Evolutionary conservation across 2,113 vertebrate species (phyloP), one percentile per base, ranked within the genome.

Genomic region (Lepus americanus): DNA sequence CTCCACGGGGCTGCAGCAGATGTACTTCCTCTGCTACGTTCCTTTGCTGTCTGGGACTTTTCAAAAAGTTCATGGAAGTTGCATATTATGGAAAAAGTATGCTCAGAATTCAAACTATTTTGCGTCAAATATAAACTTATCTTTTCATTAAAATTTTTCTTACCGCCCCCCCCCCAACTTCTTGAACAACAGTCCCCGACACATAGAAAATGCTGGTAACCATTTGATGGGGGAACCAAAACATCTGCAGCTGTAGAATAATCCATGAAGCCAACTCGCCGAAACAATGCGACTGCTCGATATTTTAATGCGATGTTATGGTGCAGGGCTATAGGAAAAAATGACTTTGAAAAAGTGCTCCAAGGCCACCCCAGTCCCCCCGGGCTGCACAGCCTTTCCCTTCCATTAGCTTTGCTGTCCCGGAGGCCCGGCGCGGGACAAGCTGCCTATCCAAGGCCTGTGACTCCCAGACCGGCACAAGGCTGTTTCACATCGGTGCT

Each of bases 341-440:
- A 39, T 31, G n/a, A 64, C 78, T 66, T 97, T 49, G 44, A 16
- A 59, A 93, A 64, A 89, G 36, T 31, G 19, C 2, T 89, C 14
- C 49, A 80, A 89, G 53, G n/a, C 2, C 63, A 5, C 14, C 19
- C 2, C 25, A 49, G 12, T 70, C 3, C 10, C 76, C 36, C 53
- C 74, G 33, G 73, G 10, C 33, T 69, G 11, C 33, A 7, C 1
- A 22, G 61, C 17, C 14, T 20, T 69, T 61, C 17, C 31, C 3
- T 51, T 31, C 33, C n/a, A 44, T 33, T 77, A 39, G 66, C 36
- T 51, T 70, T 81, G 51, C 3, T 82, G 69, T 82, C 77, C 39
- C 10, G 17, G 61, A 44, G 31, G 67, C 55, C 72, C 39, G 6
- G 39, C 27, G 23, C 7, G 69, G 55, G 80, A 19, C 39, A 29